Base-by-base conservation (phyloP, 2,113 vertebrate species). In the Machaerirhynchus nigripectus region DNA sequence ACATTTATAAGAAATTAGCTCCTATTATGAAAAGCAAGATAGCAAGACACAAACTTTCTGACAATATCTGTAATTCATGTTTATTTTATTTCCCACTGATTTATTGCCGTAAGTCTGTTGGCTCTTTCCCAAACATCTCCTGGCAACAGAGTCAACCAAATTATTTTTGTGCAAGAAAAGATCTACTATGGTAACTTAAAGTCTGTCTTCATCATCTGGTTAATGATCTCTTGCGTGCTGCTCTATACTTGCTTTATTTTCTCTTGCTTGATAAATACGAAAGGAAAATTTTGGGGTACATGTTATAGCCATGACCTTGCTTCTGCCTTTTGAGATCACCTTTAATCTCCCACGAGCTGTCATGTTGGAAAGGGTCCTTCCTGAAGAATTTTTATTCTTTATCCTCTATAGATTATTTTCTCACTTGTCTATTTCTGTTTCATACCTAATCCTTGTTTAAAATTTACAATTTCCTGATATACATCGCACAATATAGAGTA, bases 41-140 rank as follows among this genome's bases (percentile, higher is more conserved):
- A 95, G 76, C 44, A 89, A 87, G 88, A 89, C 63, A 22, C 67
- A 91, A 92, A 84, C 47, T 97, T 98, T 96, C 92, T 91, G 84
- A 97, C 82, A 97, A 95, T 95, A 96, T 96, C 92, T 95, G 87
- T 92, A 96, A 97, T 96, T 96, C 74, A 61, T 97, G 57, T 98
- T 98, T 98, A 97, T 97, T 96, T 97, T 97, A 93, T 97, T 97
- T 97, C 93, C 89, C 86, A 44, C 95, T 98, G 97, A 98, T 97
- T 97, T 96, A 96, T 97, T 97, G 95, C 97, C 96, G 91, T 97
- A 97, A 95, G 40, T 97, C 87, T 96, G 91, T 96, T 97, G 98
- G 98, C 96, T 81, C 11, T 47, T 73, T 90, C 93, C 96, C 97
- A 98, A 97, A 91, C 73, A 93, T 97, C 95, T 96, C 95, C 96